A percentile compares a stretch with the other conserved stretches of the same genome.
phyloP scores from a whole-genome alignment of 1,140 invertebrate species.

The Ephestia elutella region DNA sequence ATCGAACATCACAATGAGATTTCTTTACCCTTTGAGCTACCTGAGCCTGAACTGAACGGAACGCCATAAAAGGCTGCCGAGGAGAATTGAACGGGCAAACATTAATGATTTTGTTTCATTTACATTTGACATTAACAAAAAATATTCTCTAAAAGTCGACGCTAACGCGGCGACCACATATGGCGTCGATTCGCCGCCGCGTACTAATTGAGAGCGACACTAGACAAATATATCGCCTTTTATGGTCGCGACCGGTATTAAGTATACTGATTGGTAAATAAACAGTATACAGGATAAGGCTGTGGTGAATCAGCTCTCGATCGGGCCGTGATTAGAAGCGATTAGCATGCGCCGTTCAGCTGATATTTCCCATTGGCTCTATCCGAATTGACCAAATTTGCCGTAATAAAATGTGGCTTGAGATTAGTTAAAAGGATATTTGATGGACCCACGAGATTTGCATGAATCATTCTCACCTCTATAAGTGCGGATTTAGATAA shows the following conservation, averaged over 20 bases:
- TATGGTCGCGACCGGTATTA: conserved; percentile 60
- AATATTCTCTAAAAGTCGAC: conserved; percentile 56
- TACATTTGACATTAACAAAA: conserved; percentile 63
- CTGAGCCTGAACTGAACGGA: conserved; percentile 14
- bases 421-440: no score
- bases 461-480: no score
- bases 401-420: no score
- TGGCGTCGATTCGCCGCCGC: conserved; percentile 55
- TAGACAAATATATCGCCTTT: conserved; percentile 69
- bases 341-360: conserved; percentile 58
- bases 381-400: background rate
- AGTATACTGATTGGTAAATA: conserved; percentile 66
- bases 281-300: conserved; percentile 56
- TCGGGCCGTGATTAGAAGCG: conserved; percentile 64
- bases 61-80: conserved; percentile 43
- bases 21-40: background rate
- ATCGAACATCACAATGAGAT: background rate
- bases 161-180: conserved; percentile 63
- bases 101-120: conserved; percentile 66
- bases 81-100: conserved; percentile 55
- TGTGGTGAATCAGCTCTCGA: conserved; percentile 65
- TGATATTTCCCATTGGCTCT: conserved; percentile 20
- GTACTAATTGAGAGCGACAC: conserved; percentile 68
- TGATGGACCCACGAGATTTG: no score
- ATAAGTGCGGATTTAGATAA: no score